These are phyloP conservation scores for Crossocerus cetratus DNA, from an alignment of 2,888 invertebrate genomes.

Conservation along the genomic window DNA sequence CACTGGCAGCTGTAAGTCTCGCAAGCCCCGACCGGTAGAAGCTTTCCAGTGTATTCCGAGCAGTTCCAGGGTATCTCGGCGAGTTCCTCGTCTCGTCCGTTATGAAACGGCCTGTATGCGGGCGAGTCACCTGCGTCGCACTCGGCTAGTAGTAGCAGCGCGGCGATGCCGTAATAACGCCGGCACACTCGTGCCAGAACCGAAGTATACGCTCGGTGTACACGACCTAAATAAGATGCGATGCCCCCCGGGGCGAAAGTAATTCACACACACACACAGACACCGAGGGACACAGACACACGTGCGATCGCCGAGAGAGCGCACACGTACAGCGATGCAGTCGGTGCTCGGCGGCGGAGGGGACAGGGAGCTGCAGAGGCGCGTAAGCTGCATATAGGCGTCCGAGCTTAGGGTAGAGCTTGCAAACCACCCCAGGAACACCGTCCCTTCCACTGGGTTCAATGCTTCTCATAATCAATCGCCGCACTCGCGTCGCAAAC, in stretches of 20 bases:
- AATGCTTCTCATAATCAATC: too few relatives aligned
- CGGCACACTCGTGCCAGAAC: conserved; percentile 61
- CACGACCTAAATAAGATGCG: conserved; percentile 77
- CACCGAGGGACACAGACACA: not conserved
- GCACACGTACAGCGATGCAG: too few relatives aligned
- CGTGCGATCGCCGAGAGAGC: too few relatives aligned
- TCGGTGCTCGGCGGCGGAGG: conserved; percentile 3
- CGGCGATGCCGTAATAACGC: conserved; percentile 59
- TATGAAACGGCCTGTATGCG: not conserved
- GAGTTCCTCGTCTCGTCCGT: conserved; percentile 36
- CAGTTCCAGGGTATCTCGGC: not conserved
- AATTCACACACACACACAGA: conserved; percentile 71
- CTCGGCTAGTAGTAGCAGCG: conserved; percentile 21
- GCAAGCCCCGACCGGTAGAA: too few relatives aligned
- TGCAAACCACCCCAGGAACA: conserved; percentile 43
- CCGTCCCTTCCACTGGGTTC: conserved; percentile 14
- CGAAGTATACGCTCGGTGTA: conserved; percentile 70
- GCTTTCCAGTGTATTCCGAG: too few relatives aligned
- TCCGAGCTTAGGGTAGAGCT: conserved; percentile 40
- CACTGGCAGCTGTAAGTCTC: too few relatives aligned
- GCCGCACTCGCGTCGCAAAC: too few relatives aligned
- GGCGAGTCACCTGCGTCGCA: conserved; percentile 11
- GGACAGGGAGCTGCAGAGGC: conserved; percentile 3
- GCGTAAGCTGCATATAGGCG: not conserved
- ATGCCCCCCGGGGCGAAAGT: conserved; percentile 77